Percentiles rank a stretch among this genome's conserved stretches.
Conservation (phyloP, 1,140 invertebrate species). For the Leucophenga varia region DNA sequence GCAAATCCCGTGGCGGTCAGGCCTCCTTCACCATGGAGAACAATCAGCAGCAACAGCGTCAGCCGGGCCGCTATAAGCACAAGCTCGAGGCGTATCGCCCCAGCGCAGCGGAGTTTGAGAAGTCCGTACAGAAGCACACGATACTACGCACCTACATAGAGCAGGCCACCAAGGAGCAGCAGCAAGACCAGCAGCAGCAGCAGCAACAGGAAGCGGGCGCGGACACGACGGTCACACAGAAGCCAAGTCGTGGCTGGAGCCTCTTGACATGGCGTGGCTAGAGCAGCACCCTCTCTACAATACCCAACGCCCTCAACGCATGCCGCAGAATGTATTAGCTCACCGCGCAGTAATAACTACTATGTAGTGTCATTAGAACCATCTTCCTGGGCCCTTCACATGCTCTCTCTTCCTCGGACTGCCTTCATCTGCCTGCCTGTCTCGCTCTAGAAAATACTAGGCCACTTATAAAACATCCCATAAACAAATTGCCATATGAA, state of each 20-base stretch:
- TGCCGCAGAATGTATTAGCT: too few relatives aligned
- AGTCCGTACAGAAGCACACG: conserved; percentile 15
- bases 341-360: too few relatives aligned
- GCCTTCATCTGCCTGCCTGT: too few relatives aligned
- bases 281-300: too few relatives aligned
- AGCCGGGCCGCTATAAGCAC: conserved; percentile 9
- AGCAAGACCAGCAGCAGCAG: too few relatives aligned
- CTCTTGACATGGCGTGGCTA: background rate
- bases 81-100: conserved; percentile 14
- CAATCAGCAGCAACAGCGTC: background rate
- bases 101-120: conserved; percentile 13
- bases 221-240: background rate
- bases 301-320: too few relatives aligned
- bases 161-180: too few relatives aligned
- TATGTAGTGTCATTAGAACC: too few relatives aligned
- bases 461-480: conserved; percentile 26
- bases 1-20: too few relatives aligned
- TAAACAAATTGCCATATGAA: conserved; percentile 34
- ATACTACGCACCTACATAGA: conserved; percentile 13
- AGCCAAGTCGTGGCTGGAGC: background rate
- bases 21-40: background rate
- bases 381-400: background rate
- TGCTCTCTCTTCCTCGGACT: too few relatives aligned
- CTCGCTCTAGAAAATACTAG: conserved; percentile 14
- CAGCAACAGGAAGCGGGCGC: background rate